A percentile compares a stretch with the other conserved stretches of the same genome.
Evolutionary conservation across 2,888 invertebrate genomes (phyloP).

Genomic region (Acronicta alni): DNA sequence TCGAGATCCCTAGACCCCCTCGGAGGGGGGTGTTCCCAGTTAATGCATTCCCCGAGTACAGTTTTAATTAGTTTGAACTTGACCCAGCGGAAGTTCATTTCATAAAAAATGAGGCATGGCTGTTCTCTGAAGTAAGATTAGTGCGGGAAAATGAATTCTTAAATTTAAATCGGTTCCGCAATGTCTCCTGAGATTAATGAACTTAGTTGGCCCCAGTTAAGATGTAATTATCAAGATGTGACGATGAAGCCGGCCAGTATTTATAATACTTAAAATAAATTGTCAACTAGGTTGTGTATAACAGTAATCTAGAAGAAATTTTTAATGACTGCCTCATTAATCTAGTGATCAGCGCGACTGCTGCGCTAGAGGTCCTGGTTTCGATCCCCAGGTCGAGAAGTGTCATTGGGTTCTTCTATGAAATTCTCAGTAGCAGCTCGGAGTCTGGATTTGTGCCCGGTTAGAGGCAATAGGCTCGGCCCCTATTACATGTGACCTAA

Average conservation of each 20-base stretch:
- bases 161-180: conserved; percentile 37
- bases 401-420: too few relatives aligned
- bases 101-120: conserved; percentile 49
- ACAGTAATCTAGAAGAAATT: too few relatives aligned
- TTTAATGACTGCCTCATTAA: too few relatives aligned
- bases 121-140: conserved; percentile 34
- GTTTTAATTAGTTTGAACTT: conserved; percentile 64
- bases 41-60: conserved; percentile 56
- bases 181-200: conserved; percentile 40
- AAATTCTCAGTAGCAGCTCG: too few relatives aligned
- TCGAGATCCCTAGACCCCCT: conserved; percentile 31
- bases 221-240: neutral
- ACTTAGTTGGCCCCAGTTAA: conserved; percentile 31
- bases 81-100: conserved; percentile 56
- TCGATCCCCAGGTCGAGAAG: too few relatives aligned
- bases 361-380: too few relatives aligned
- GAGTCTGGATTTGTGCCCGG: too few relatives aligned
- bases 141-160: conserved; percentile 38
- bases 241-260: neutral
- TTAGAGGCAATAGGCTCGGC: too few relatives aligned
- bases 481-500: too few relatives aligned
- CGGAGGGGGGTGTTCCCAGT: conserved; percentile 13
- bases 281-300: neutral
- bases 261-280: neutral
- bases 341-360: too few relatives aligned